phyloP scores from a whole-genome alignment of 2,888 invertebrate genomes.

The Plemyria rubiginata region DNA sequence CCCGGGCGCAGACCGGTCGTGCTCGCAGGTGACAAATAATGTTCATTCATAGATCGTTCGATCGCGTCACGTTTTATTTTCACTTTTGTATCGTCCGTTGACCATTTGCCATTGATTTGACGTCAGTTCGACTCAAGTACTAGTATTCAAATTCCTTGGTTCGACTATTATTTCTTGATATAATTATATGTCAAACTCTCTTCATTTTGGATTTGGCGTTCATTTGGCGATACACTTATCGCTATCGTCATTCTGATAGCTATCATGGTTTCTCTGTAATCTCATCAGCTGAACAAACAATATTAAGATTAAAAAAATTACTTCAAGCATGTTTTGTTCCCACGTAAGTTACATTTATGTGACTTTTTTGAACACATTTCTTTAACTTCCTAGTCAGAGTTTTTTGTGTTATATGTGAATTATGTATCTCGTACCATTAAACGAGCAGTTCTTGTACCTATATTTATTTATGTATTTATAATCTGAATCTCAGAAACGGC shows the following conservation, averaged over 20 bases:
- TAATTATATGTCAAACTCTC: neutral
- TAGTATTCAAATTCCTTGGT: too few species aligned
- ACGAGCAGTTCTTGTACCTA: too few species aligned
- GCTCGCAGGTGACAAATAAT: conserved; percentile 36
- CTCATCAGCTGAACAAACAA: neutral
- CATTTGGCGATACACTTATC: too few species aligned
- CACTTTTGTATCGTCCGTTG: conserved; percentile 24
- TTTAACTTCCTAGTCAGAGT: too few species aligned
- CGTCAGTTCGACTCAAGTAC: too few species aligned
- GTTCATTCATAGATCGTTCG: conserved; percentile 37
- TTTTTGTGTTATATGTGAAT: neutral
- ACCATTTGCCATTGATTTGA: conserved; percentile 13
- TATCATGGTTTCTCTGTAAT: neutral
- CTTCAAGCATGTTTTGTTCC: too few species aligned
- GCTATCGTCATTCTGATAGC: neutral
- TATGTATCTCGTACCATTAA: too few species aligned
- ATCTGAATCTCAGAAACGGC: too few species aligned
- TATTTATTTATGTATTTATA: too few species aligned
- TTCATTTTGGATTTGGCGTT: neutral
- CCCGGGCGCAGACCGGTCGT: conserved; percentile 46
- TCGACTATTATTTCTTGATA: conserved; percentile 7
- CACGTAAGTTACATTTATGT: too few species aligned
- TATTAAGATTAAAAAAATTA: neutral
- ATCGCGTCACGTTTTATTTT: conserved; percentile 28
- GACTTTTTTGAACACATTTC: too few species aligned